These are phyloP conservation scores for Euzophera pinguis DNA, from an alignment of 2,888 invertebrate genomes.

Conservation along the genomic window DNA sequence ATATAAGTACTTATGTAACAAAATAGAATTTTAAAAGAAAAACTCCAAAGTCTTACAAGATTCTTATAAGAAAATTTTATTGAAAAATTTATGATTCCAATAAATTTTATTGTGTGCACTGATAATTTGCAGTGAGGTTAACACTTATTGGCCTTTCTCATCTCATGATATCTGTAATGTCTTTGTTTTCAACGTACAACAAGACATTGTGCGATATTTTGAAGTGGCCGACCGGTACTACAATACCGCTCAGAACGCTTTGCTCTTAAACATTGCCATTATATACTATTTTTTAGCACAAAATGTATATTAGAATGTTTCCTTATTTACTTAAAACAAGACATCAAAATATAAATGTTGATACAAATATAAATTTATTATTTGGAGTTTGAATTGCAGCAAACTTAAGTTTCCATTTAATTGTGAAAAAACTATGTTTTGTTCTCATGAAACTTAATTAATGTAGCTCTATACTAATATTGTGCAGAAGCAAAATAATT, in stretches of 20 bases:
- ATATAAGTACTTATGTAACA: background rate
- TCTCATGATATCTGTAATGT: conserved; percentile 23
- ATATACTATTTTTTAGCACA: background rate
- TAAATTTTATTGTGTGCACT: conserved; percentile 25
- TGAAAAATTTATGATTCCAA: conserved; percentile 21
- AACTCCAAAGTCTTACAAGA: conserved; percentile 25
- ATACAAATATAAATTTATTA: background rate
- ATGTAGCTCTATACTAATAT: background rate
- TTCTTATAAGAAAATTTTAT: conserved; percentile 31
- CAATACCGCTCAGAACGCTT: background rate
- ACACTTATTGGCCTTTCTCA: conserved; percentile 32
- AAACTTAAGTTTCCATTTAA: background rate
- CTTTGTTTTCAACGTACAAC: conserved; percentile 23
- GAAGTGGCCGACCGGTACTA: background rate
- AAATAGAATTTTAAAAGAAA: too few relatives aligned
- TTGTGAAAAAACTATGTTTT: background rate
- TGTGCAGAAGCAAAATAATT: background rate
- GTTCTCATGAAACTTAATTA: background rate
- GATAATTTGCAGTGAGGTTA: conserved; percentile 34
- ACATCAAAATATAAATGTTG: background rate
- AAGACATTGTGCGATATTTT: background rate
- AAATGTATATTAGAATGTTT: background rate
- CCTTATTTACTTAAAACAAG: background rate
- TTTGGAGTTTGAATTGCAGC: background rate
- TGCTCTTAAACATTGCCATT: background rate